Percentiles rank a stretch among this genome's conserved stretches.
Evolutionary conservation across 2,113 vertebrate genomes (phyloP).

Genomic region (Poeciliopsis prolifica): DNA sequence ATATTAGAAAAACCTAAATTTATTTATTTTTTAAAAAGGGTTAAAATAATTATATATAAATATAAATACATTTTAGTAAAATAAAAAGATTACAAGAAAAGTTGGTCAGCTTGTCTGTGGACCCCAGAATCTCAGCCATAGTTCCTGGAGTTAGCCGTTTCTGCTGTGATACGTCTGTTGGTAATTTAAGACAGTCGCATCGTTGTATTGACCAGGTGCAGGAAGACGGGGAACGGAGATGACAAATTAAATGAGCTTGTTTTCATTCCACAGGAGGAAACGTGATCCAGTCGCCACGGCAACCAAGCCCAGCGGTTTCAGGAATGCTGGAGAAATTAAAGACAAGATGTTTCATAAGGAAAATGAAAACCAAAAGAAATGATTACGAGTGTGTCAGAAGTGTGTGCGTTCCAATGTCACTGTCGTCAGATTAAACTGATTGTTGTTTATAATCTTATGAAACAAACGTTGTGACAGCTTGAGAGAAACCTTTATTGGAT

Average conservation of each 20-base stretch:
- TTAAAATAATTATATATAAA: too few relatives aligned
- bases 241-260: slow-evolving; percentile 55
- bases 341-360: slow-evolving; percentile 5
- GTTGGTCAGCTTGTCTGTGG: not conserved
- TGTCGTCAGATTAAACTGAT: not conserved
- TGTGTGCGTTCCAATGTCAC: not conserved
- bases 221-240: slow-evolving; percentile 24
- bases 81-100: not conserved
- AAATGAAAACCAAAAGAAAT: slow-evolving; percentile 15
- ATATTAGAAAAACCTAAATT: too few relatives aligned
- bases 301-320: slow-evolving; percentile 42
- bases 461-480: not conserved
- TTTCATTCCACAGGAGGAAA: slow-evolving; percentile 48
- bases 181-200: slow-evolving; percentile 30
- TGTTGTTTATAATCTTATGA: not conserved
- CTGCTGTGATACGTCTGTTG: slow-evolving; percentile 19
- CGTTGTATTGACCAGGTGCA: slow-evolving; percentile 37
- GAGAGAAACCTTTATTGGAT: not conserved
- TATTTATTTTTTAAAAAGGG: too few relatives aligned
- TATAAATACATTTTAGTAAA: not conserved
- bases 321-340: slow-evolving; percentile 28
- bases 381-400: slow-evolving; percentile 6
- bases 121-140: slow-evolving; percentile 6
- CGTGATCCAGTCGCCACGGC: slow-evolving; percentile 51
- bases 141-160: slow-evolving; percentile 3